Conservation (phyloP, 1,140 invertebrate species). For the Tetragnatha versicolor region DNA sequence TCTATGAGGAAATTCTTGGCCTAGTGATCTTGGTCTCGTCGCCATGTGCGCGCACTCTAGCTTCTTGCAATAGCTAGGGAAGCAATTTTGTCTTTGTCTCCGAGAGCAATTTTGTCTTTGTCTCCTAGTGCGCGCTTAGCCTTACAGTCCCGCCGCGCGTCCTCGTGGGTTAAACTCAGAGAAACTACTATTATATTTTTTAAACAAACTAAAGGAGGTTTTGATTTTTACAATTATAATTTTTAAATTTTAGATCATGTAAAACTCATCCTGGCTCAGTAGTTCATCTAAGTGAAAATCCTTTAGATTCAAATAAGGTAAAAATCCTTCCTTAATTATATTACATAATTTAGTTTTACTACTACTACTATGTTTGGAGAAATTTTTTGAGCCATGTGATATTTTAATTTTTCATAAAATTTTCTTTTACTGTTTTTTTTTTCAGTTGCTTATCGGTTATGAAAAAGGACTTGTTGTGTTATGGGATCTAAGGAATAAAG, state of each 20-base stretch:
- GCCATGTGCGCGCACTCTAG: too few species aligned
- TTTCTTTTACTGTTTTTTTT: conserved; percentile 48
- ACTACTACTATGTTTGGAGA: background rate
- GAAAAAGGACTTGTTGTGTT: conserved; percentile 92
- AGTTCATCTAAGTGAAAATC: conserved; percentile 94
- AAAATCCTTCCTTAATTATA: conserved; percentile 54
- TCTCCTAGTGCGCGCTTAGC: too few species aligned
- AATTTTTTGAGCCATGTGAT: background rate
- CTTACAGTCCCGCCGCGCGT: too few species aligned
- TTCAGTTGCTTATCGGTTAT: conserved; percentile 93
- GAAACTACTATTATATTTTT: background rate
- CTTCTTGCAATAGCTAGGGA: too few species aligned
- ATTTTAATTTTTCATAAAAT: background rate
- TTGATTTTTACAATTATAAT: background rate
- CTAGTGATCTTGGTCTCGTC: too few species aligned
- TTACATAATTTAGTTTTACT: background rate
- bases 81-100: too few species aligned
- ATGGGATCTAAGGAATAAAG: conserved; percentile 89
- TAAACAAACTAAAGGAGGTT: background rate
- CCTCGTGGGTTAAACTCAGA: too few species aligned
- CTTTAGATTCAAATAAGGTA: conserved; percentile 93
- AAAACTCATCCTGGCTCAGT: conserved; percentile 94
- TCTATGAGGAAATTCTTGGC: too few species aligned
- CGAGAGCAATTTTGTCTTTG: too few species aligned
- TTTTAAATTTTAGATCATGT: conserved; percentile 75